Base-by-base conservation (phyloP, 2,888 invertebrate genomes). In the Diaperis boleti region DNA sequence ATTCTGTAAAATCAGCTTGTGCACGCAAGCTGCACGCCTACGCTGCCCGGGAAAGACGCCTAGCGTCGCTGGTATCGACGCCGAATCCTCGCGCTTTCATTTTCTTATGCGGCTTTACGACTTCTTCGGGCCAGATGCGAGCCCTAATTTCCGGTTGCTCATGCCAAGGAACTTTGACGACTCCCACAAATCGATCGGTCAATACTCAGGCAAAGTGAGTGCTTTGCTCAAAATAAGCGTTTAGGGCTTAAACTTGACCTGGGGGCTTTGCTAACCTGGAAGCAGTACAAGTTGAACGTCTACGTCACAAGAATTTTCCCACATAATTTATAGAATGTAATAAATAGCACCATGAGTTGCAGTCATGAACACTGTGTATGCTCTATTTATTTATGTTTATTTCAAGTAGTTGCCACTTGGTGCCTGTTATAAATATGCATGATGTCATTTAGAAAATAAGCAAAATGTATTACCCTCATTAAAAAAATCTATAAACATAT, bases 11-110 rank as follows among this genome's bases (percentile, higher is more conserved):
- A 44, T 60, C 52, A 44, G 44, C 45, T 57, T 22, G 60, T 60
- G 60, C 60, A 61, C 54, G 47, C 42, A 17, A 39, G 59, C 41
- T 52, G 60, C 60, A 60, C 60, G 41, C 60, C 60, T 44, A 60
- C 60, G 52, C 47, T 29, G 61, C 61, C 61, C 61, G 61, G 54
- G 61, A 55, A 55, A 54, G 61, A 52, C 47, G 50, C 41, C 45
- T 49, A 14, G 26, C 44, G 59, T 33, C 35, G 37, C 18, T 44
- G 45, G 13, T 59, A 59, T 59, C 59, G 59, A 59, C 59, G 59
- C 49, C 41, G 15, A 20, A 13, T 35, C 14, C 11, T 17, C 11
- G 18, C 29, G 31, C 45, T 47, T 47, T 45, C 47, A 31, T 44
- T 44, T 44, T 56, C 33, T 35, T 35, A 35, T 45, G 44, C n/a